A percentile compares a stretch with the other conserved stretches of the same genome.
These are phyloP conservation scores for Drosophila kurseongensis DNA, from an alignment of 1,140 invertebrate genomes.

Conservation along the genomic window DNA sequence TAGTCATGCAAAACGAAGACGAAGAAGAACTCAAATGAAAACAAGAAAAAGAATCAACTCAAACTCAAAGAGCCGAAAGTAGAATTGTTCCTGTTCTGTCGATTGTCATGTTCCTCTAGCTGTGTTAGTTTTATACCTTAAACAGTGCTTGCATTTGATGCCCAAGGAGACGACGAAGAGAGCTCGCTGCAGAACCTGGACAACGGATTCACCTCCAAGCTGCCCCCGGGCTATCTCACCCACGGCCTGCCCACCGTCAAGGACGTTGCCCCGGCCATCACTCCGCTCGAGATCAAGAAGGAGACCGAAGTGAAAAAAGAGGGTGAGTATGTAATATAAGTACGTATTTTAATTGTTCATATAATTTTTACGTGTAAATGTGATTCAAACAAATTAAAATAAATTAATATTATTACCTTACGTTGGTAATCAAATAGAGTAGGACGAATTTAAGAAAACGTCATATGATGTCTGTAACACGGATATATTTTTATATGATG, in stretches of 20 bases:
- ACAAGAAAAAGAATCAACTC: constrained; percentile 12
- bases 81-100: constrained; percentile 85
- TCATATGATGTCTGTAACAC: too few species aligned
- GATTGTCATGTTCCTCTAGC: constrained; percentile 85
- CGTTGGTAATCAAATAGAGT: too few species aligned
- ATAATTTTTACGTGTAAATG: too few species aligned
- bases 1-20: constrained; percentile 25
- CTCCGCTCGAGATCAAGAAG: constrained; percentile 90
- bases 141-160: constrained; percentile 99
- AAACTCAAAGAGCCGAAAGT: constrained; percentile 50
- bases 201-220: constrained; percentile 91
- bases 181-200: constrained; percentile 90
- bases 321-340: constrained; percentile 83
- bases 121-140: constrained; percentile 92
- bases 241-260: constrained; percentile 97
- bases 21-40: constrained; percentile 26
- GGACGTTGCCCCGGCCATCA: constrained; percentile 96
- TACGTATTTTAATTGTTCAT: too few species aligned
- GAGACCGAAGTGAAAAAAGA: constrained; percentile 90
- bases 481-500: too few species aligned
- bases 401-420: too few species aligned
- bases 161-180: constrained; percentile 97
- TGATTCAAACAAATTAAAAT: too few species aligned
- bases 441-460: too few species aligned
- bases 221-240: constrained; percentile 95